Evolutionary conservation across 2,113 vertebrate genomes (phyloP).

Genomic region (Psilopogon haemacephalus): DNA sequence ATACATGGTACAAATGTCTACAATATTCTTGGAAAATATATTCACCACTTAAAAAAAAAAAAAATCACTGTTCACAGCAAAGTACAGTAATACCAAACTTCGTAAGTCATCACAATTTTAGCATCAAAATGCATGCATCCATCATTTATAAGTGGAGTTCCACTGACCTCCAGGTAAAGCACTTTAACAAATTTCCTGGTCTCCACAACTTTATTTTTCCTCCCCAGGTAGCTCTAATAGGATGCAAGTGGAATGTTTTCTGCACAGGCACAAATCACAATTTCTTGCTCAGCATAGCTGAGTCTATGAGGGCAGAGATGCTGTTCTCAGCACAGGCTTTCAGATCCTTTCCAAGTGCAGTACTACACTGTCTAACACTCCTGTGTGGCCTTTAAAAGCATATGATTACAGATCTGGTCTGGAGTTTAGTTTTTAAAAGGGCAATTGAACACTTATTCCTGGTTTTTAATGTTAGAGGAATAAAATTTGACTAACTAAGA

Average conservation of each 20-base stretch:
- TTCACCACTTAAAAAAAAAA: constrained; percentile 45
- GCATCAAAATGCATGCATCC: constrained; percentile 69
- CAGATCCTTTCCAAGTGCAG: neutral
- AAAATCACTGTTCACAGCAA: constrained; percentile 52
- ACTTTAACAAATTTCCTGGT: constrained; percentile 49
- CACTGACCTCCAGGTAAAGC: constrained; percentile 66
- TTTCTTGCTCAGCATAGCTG: neutral
- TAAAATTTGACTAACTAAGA: neutral
- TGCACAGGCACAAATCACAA: constrained; percentile 22
- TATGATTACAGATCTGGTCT: neutral
- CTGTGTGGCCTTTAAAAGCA: neutral
- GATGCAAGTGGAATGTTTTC: constrained; percentile 13
- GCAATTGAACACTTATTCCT: neutral
- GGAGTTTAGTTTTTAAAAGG: neutral
- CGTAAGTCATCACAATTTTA: constrained; percentile 53
- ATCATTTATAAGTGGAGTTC: constrained; percentile 45
- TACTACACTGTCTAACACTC: neutral
- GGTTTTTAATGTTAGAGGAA: neutral
- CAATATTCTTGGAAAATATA: constrained; percentile 45
- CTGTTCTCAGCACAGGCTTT: neutral
- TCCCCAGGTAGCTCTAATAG: constrained; percentile 8
- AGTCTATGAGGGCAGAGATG: neutral
- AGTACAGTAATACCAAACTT: constrained; percentile 54
- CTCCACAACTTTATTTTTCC: neutral
- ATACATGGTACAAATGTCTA: constrained; percentile 52